Conservation (phyloP, 2,888 invertebrate species). For the Drosophila aldrichi region DNA sequence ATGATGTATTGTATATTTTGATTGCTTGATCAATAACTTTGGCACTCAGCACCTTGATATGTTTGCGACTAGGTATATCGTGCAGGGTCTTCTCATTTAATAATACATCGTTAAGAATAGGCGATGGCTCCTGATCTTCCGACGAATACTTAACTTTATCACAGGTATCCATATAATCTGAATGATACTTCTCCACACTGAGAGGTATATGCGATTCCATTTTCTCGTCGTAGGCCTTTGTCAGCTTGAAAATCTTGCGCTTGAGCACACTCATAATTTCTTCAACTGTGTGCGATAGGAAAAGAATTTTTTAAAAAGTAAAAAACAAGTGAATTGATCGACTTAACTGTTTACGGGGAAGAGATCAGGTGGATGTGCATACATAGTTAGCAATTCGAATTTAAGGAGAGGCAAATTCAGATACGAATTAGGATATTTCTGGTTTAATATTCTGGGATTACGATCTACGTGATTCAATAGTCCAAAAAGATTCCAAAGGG, state of each 20-base stretch:
- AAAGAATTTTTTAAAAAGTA: not conserved
- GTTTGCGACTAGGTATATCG: conserved; percentile 78
- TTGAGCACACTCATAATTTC: conserved; percentile 69
- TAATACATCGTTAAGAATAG: conserved; percentile 48
- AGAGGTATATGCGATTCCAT: conserved; percentile 10
- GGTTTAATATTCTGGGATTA: conserved; percentile 41
- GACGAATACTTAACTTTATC: rapidly evolving
- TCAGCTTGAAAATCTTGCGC: conserved; percentile 67
- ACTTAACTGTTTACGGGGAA: conserved; percentile 79
- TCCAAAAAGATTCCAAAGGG: conserved; percentile 79
- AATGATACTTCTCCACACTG: conserved; percentile 67
- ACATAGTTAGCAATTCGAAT: conserved; percentile 77
- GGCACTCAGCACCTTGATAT: conserved; percentile 82
- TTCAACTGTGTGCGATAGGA: conserved; percentile 55
- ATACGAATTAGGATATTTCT: conserved; percentile 76
- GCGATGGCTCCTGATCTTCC: conserved; percentile 8
- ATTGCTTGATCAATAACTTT: conserved; percentile 79
- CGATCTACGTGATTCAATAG: conserved; percentile 78
- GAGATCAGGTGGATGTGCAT: conserved; percentile 72
- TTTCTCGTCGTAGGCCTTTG: conserved; percentile 53
- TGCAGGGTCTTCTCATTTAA: conserved; percentile 57
- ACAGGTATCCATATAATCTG: conserved; percentile 48
- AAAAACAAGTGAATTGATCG: rapidly evolving
- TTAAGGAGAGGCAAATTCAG: conserved; percentile 82
- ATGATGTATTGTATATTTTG: conserved; percentile 27